A percentile compares a stretch with the other conserved stretches of the same genome.
Evolutionary conservation across 2,797 vertebrate species (phyloP).

Genomic region (Phoeniculus purpureus): DNA sequence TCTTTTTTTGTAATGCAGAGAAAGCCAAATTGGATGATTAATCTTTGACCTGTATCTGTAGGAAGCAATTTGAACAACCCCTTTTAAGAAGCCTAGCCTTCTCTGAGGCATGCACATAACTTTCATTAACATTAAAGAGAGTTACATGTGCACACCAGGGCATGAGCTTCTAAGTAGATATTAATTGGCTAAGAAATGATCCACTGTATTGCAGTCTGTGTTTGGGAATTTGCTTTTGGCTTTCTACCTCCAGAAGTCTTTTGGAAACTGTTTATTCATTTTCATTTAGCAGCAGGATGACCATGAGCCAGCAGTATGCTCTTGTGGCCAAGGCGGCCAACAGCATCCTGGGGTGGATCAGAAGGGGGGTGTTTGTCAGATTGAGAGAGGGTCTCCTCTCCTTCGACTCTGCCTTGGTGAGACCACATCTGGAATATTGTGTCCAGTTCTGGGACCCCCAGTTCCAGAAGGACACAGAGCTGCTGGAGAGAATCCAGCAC

Average conservation of each 20-base stretch:
- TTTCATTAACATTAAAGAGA: slow-evolving; percentile 42
- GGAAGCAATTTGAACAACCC: slow-evolving; percentile 17
- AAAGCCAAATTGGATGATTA: slow-evolving; percentile 24
- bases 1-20: not conserved
- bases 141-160: slow-evolving; percentile 34
- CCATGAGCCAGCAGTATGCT: too few species aligned
- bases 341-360: too few species aligned
- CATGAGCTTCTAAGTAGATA: slow-evolving; percentile 42
- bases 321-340: too few species aligned
- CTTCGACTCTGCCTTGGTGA: too few species aligned
- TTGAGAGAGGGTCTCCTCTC: too few species aligned
- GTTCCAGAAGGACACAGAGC: too few species aligned
- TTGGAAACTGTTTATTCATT: not conserved
- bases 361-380: too few species aligned
- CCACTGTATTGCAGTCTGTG: not conserved
- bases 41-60: slow-evolving; percentile 13
- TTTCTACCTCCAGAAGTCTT: not conserved
- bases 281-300: not conserved
- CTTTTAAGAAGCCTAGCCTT: slow-evolving; percentile 52
- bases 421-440: too few species aligned
- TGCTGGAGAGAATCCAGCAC: too few species aligned
- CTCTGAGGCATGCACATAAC: slow-evolving; percentile 30
- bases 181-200: slow-evolving; percentile 50
- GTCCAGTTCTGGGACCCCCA: too few species aligned
- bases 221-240: not conserved